Evolutionary conservation across 2,797 vertebrate species (phyloP).

Genomic region (Okamejei kenojei): DNA sequence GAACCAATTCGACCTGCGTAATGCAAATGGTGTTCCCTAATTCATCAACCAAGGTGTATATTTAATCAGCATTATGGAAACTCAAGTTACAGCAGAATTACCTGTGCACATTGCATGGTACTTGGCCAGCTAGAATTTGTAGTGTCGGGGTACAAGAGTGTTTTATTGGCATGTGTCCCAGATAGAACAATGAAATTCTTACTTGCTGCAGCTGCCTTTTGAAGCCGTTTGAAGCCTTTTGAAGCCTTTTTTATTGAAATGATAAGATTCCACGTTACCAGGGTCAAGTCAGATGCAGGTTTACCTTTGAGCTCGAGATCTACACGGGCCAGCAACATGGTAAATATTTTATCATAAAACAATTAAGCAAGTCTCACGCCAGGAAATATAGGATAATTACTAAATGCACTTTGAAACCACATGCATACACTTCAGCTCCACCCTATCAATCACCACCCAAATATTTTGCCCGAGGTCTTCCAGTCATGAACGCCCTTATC

Average conservation of each 20-base stretch:
- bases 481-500: too few species aligned
- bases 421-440: not conserved
- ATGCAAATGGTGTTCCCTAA: too few species aligned
- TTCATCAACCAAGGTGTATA: too few species aligned
- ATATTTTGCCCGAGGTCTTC: too few species aligned
- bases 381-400: not conserved
- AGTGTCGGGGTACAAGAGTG: not conserved
- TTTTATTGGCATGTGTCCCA: too few species aligned
- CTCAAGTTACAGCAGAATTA: not conserved
- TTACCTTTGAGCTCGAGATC: not conserved
- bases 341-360: not conserved
- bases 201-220: too few species aligned
- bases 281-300: not conserved
- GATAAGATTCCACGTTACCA: not conserved
- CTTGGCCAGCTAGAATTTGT: not conserved
- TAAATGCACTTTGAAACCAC: not conserved
- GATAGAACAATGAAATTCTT: too few species aligned
- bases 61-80: too few species aligned
- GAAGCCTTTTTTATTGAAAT: not conserved
- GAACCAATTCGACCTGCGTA: too few species aligned
- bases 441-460: not conserved
- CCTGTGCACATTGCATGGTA: too few species aligned
- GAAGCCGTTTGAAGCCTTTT: too few species aligned
- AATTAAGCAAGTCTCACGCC: not conserved
- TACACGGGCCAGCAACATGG: not conserved